Base-by-base conservation (phyloP, 2,888 invertebrate genomes). In the Dicranocentrus wangi region DNA sequence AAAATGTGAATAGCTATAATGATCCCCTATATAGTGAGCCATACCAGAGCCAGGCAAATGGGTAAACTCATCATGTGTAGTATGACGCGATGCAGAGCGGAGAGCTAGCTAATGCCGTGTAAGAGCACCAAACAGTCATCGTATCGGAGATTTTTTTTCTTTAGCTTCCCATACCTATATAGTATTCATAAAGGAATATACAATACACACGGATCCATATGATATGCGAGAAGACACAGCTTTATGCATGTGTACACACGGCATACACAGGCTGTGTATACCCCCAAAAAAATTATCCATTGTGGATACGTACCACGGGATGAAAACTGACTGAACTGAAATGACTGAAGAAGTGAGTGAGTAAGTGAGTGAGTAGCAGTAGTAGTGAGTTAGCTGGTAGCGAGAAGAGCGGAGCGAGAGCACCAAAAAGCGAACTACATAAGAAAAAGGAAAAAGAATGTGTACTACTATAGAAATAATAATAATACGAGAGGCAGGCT, bases 361-460 rank as follows among this genome's bases (percentile, higher is more conserved):
- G 77, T 77, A 77, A 69, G 43, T 28, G 66, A 69, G 70, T 71
- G 63, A 71, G 71, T 78, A 65, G 71, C 70, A 78, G 78, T 53
- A 77, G 77, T 78, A 71, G 78, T 78, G 78, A 78, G 78, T 78
- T 78, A 78, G 78, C 65, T 78, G 78, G 78, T 71, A 70, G 63
- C 65, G 71, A 70, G 71, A 78, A 42, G 58, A 78, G 77, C 61
- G 70, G 70, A 71, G 63, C n/a, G 63, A 47, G 60, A 58, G n/a
- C 27, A 27, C n/a, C 55, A 21, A 60, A 28, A 27, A 71, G 63
- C n/a, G 42, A 32, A 17, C 47, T 17, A 66, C 42, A 51, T n/a
- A 51, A 28, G 53, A 55, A 27, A 75, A 66, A 55, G 58, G 55
- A 58, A 75, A 75, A 70, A 63, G 73, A 65, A 65, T 73, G 73